A percentile compares a stretch with the other conserved stretches of the same genome.
Conservation (phyloP, 2,888 invertebrate species). For the Leptura quadrifasciata region DNA sequence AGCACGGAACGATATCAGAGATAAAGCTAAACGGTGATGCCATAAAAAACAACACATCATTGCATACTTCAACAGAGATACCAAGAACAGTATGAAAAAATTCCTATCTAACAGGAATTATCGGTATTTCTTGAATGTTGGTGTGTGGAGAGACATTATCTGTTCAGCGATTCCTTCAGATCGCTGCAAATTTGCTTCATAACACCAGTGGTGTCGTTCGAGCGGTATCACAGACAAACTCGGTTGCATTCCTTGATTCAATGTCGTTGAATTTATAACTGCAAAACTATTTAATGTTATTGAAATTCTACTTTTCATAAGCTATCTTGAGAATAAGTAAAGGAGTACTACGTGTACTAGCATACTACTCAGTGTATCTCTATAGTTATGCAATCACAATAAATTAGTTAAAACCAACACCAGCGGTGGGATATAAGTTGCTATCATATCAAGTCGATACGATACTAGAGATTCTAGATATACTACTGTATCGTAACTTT, state of each 20-base stretch:
- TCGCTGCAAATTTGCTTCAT: not conserved
- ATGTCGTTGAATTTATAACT: not conserved
- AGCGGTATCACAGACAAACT: not conserved
- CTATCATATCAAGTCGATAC: too few relatives aligned
- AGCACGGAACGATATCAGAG: not conserved
- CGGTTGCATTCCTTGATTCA: not conserved
- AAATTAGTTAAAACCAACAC: too few relatives aligned
- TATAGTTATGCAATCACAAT: too few relatives aligned
- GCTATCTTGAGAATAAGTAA: too few relatives aligned
- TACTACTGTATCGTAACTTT: too few relatives aligned
- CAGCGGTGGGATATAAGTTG: too few relatives aligned
- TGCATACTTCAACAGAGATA: not conserved
- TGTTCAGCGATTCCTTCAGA: not conserved
- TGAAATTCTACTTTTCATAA: not conserved
- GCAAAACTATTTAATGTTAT: not conserved
- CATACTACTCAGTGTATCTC: too few relatives aligned
- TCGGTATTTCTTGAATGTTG: slow-evolving; percentile 3
- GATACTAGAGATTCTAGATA: too few relatives aligned
- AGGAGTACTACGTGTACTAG: too few relatives aligned
- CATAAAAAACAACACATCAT: slow-evolving; percentile 8
- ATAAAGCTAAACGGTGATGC: not conserved
- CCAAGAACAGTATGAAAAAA: not conserved
- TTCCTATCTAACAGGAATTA: not conserved
- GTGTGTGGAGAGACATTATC: not conserved
- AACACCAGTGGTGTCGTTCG: not conserved